Evolutionary conservation across 2,797 vertebrate species (phyloP).

Genomic region (Lepus townsendii): DNA sequence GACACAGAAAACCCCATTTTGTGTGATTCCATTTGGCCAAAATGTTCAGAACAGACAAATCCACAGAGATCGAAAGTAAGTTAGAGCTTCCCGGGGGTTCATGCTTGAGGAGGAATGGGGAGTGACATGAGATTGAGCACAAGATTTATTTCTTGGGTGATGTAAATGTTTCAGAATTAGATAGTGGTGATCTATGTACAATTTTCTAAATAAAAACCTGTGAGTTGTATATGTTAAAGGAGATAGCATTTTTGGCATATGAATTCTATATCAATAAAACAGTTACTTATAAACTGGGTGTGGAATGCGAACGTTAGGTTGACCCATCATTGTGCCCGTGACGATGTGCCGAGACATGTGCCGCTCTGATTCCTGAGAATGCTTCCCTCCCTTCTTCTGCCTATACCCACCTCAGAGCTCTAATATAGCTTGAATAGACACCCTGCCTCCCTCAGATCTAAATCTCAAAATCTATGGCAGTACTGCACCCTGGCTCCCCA

Average conservation of each 20-base stretch:
- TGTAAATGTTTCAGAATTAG: neutral
- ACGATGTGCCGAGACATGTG: neutral
- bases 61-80: neutral
- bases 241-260: neutral
- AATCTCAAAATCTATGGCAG: slow-evolving; percentile 55
- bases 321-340: neutral
- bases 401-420: neutral
- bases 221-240: neutral
- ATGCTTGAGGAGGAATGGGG: neutral
- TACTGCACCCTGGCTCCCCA: slow-evolving; percentile 20
- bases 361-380: neutral
- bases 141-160: neutral
- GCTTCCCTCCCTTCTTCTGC: neutral
- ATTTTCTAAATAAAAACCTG: slow-evolving; percentile 5
- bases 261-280: neutral
- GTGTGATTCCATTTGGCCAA: neutral
- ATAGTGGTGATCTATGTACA: neutral
- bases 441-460: neutral
- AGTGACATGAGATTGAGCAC: neutral
- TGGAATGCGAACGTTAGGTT: neutral
- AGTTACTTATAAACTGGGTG: neutral
- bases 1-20: neutral
- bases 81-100: neutral
- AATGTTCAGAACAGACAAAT: neutral
- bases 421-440: neutral